Base-by-base conservation (phyloP, 2,113 vertebrate species). In the Electrona antarctica region DNA sequence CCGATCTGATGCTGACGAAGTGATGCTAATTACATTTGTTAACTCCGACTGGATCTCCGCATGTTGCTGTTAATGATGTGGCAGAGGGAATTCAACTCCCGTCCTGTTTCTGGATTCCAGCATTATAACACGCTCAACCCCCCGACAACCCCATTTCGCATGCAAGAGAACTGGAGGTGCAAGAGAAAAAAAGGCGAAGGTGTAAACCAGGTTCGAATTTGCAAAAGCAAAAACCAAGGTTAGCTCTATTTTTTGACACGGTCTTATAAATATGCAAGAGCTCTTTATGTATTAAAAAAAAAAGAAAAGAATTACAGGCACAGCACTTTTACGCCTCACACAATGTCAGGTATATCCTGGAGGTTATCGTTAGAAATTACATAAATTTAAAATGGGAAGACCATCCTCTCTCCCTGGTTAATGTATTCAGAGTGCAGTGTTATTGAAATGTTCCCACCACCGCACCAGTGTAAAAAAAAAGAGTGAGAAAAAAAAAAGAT, bases 181-280 rank as follows among this genome's bases (percentile, higher is more conserved):
- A 64, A 67, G 72, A 41, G 33, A 41, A 41, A 41, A 41, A 41
- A 41, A 0, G 46, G 47, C 52, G n/a, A 74, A 83, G 51, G 63
- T 84, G 67, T 81, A 67, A 76, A 79, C 67, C 68, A 79, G 76
- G 80, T 78, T 65, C 70, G 54, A 78, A 87, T 75, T 71, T 77
- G 66, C 76, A 55, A 74, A 79, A 69, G 81, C 76, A 85, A 89
- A 82, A 86, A 85, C 81, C 79, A 89, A 91, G 88, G 87, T 91
- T 82, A 87, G 82, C 76, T 88, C 80, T 85, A 78, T 89, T 90
- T 83, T 89, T 71, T 88, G 78, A 74, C 82, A 86, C 49, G 2
- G 64, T 65, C 83, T 81, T 87, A 90, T 91, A 85, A 85, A 92
- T 92, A 92, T 93, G 89, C 76, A 91, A 67, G 13, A 85, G 82